Evolutionary conservation across 2,797 vertebrate species (phyloP).

Genomic region (Nannoperca obscura): DNA sequence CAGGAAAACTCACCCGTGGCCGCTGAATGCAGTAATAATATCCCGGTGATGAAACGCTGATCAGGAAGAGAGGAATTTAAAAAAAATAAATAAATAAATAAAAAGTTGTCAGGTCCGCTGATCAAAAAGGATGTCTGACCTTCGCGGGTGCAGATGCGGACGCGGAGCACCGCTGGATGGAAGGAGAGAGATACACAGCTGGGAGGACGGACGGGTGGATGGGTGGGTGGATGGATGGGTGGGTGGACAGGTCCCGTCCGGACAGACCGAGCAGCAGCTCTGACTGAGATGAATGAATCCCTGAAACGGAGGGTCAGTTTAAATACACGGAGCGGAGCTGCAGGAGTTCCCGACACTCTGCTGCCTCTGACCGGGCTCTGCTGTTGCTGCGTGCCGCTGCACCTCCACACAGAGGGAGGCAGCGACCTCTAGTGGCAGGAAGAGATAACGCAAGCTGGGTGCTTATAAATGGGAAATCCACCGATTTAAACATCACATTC

Average conservation of each 20-base stretch:
- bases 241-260: conserved; percentile 4
- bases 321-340: conserved; percentile 63
- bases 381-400: conserved; percentile 58
- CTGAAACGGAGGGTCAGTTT: conserved; percentile 33
- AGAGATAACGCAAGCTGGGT: background rate
- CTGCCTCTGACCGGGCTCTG: conserved; percentile 51
- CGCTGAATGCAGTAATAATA: conserved; percentile 6
- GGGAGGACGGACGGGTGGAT: conserved; percentile 4
- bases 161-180: conserved; percentile 27
- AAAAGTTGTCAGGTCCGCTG: conserved; percentile 50
- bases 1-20: conserved; percentile 64
- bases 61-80: background rate
- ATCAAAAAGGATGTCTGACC: conserved; percentile 40
- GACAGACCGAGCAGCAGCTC: conserved; percentile 45
- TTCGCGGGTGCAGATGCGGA: conserved; percentile 36
- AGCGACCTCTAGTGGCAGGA: conserved; percentile 41
- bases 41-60: conserved; percentile 1
- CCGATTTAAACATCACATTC: background rate
- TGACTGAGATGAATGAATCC: conserved; percentile 57
- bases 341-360: conserved; percentile 48
- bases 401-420: background rate
- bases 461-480: background rate
- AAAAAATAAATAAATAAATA: no score
- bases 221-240: conserved; percentile 2
- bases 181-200: background rate